phyloP scores from a whole-genome alignment of 2,888 invertebrate species.

The Eumerus sabulonum region DNA sequence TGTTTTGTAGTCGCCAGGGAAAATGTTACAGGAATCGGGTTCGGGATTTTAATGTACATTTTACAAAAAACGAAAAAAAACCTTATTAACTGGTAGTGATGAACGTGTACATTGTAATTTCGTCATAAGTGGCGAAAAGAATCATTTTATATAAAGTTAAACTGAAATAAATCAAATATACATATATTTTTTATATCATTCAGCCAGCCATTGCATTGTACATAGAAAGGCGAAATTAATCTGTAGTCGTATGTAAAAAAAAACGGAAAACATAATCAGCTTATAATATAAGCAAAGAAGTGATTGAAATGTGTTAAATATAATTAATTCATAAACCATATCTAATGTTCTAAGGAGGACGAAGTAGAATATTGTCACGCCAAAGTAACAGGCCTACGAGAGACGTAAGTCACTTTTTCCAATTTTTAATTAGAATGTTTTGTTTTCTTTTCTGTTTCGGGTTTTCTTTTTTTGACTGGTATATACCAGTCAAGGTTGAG shows the following conservation, averaged over 20 bases:
- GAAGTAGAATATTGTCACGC: slow-evolving; percentile 1
- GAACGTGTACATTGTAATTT: slow-evolving; percentile 46
- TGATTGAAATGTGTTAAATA: slow-evolving; percentile 54
- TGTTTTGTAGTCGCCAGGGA: slow-evolving; percentile 39
- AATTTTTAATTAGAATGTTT: too few species aligned
- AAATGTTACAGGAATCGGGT: slow-evolving; percentile 51
- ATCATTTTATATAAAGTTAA: not conserved
- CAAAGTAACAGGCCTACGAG: too few species aligned
- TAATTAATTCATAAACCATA: slow-evolving; percentile 1
- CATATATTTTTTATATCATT: slow-evolving; percentile 37
- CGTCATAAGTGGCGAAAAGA: slow-evolving; percentile 46
- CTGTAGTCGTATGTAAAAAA: slow-evolving; percentile 1
- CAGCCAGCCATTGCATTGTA: slow-evolving; percentile 48
- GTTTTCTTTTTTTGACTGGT: too few species aligned
- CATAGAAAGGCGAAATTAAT: slow-evolving; percentile 23
- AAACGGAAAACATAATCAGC: slow-evolving; percentile 41
- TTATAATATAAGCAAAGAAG: slow-evolving; percentile 45
- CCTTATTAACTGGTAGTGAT: slow-evolving; percentile 35
- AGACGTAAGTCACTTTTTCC: too few species aligned
- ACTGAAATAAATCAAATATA: too few species aligned
- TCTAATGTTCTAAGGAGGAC: slow-evolving; percentile 30
- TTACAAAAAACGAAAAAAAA: slow-evolving; percentile 21
- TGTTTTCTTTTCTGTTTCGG: too few species aligned
- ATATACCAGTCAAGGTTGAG: too few species aligned
- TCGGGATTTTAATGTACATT: not conserved